A percentile compares a stretch with the other conserved stretches of the same genome.
These are phyloP conservation scores for Clitarchus hookeri DNA, from an alignment of 2,888 invertebrate species.

Conservation along the genomic window DNA sequence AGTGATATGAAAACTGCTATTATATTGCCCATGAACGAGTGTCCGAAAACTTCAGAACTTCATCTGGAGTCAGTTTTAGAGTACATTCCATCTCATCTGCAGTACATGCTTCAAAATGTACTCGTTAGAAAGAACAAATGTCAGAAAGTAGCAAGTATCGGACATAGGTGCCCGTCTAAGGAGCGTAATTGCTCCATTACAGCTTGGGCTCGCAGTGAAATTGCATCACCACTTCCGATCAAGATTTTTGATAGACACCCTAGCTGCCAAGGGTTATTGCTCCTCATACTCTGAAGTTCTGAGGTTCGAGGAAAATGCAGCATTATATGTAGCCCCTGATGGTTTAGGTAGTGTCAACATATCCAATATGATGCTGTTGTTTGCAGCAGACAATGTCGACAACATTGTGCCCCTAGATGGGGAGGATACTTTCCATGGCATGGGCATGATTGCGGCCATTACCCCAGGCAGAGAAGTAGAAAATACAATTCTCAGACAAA, in stretches of 20 bases:
- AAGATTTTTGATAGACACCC: slow-evolving; percentile 18
- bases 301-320: neutral
- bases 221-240: slow-evolving; percentile 19
- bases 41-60: neutral
- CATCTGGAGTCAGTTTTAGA: neutral
- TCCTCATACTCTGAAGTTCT: slow-evolving; percentile 15
- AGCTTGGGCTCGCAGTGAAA: neutral
- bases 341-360: neutral
- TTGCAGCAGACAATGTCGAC: slow-evolving; percentile 20
- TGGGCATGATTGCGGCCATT: neutral
- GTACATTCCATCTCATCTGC: neutral
- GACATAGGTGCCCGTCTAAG: neutral
- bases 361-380: slow-evolving; percentile 17
- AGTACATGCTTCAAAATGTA: neutral
- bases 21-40: neutral
- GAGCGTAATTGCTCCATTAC: neutral
- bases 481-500: neutral
- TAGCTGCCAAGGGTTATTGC: neutral
- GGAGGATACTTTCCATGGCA: neutral
- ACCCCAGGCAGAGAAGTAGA: neutral
- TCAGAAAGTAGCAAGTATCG: neutral
- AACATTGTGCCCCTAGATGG: slow-evolving; percentile 10
- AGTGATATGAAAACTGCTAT: neutral
- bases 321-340: neutral
- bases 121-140: neutral